Base-by-base conservation (phyloP, 2,888 invertebrate genomes). In the Oxycera nigricornis region DNA sequence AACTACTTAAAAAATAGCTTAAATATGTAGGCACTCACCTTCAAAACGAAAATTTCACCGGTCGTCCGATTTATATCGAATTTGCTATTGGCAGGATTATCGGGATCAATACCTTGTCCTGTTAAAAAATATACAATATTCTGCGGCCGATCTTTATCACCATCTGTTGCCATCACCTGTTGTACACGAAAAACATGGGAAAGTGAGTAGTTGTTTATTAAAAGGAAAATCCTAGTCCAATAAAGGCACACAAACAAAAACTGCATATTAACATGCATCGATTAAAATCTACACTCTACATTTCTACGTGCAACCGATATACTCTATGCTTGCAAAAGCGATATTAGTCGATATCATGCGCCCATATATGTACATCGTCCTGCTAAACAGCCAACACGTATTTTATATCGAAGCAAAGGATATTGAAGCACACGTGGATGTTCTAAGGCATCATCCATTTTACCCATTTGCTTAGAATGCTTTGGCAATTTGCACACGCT, bases 21-120 rank as follows among this genome's bases (percentile, higher is more conserved):
- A n/a, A n/a, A n/a, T n/a, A n/a, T n/a, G n/a, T n/a, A 9, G 7
- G 39, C 39, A 86, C 88, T 89, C 87, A 96, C 96, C 92, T 96
- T 96, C 35, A 96, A 89, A 17, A 97, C 96, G 85, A 93, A 97
- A 86, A 98, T 97, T 87, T 96, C 95, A 77, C 97, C 98, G 1
- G 95, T 94, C 28, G 96, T 96, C 77, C 96, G 91, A 87, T 97
- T 96, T 81, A 98, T 97, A 85, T 96, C 96, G 84, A 98, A 98
- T 88, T 96, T 96, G 87, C 95, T 95, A 84, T 96, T 96, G 77
- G 94, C 93, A 65, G 95, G 95, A 87, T 96, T 96, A 86, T 96
- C 95, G 30, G 95, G 94, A 88, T 96, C 96, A 81, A 96, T 96
- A 77, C 97, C 97, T 85, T 97, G 97, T 14, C 96, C 97, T 39